Evolutionary conservation across 2,888 invertebrate genomes (phyloP), one percentile per base, ranked within the genome.

Genomic region (Acanthopleura granulata): DNA sequence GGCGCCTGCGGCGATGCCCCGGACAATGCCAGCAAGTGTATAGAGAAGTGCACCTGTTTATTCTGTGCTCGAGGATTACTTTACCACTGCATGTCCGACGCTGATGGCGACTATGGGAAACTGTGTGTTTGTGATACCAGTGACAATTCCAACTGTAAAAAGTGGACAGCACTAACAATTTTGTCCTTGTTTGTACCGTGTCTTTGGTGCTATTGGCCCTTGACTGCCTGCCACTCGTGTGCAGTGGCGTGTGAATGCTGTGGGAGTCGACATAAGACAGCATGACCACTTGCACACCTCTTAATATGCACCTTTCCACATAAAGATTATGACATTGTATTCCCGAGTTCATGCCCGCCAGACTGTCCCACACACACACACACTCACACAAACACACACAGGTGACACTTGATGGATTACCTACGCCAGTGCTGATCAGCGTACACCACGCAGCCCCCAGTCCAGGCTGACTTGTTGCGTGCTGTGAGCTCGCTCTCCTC

Each of bases 61-160:
- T 93, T 94, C 82, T 96, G 96, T 90, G 96, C 97, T 25, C 94
- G 94, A 91, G 95, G 96, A 86, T 94, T 97, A 93, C 92, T 97
- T 87, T 97, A 97, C 92, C 97, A 97, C 92, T 97, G 97, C 91
- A 95, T 96, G 93, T 93, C 95, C 81, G 96, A 97, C 91, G 93
- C 95, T 0, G 97, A 97, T 88, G 97, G 96, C 0, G 96, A 97
- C 84, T 88, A 85, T 78, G 85, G 87, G 66, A 93, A 94, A 88
- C 96, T 97, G 14, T 97, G 97, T 92, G 94, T 94, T 80, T 96
- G 96, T 91, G 93, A 91, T 30, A 91, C 93, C 49, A 92, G 83
- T n/a, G 91, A 90, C 76, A 82, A 86, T 75, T 84, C 85, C 74
- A 88, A 89, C 80, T 87, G 88, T 77, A 94, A 94, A 85, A 93